A percentile compares a stretch with the other conserved stretches of the same genome.
These are phyloP conservation scores for Bucorvus abyssinicus DNA, from an alignment of 2,797 vertebrate species.

Conservation along the genomic window DNA sequence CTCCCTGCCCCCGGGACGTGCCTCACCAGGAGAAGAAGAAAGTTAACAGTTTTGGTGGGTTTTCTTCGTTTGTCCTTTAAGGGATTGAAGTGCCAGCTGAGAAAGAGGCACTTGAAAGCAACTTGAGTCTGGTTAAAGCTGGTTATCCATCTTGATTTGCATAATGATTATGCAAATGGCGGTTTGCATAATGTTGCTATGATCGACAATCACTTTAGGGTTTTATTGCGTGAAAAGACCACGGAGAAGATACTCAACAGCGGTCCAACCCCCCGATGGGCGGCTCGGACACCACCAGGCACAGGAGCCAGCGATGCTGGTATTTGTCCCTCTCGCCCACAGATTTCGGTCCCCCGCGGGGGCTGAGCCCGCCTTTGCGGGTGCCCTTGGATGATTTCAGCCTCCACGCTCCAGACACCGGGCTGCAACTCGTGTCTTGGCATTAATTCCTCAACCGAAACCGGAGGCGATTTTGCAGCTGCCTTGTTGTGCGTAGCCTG, in stretches of 20 bases:
- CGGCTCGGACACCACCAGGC: accelerated
- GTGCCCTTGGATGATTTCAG: background rate
- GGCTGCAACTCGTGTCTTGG: background rate
- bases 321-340: accelerated
- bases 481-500: accelerated
- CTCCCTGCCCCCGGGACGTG: background rate
- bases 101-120: constrained; percentile 42
- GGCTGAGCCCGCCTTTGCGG: background rate
- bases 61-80: background rate
- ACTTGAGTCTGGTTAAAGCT: constrained; percentile 48
- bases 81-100: constrained; percentile 12
- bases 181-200: background rate
- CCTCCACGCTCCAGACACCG: background rate
- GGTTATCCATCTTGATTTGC: constrained; percentile 62
- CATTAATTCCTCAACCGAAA: accelerated
- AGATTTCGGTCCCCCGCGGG: accelerated
- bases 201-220: constrained; percentile 2
- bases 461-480: background rate
- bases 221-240: background rate
- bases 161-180: constrained; percentile 47
- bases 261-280: background rate
- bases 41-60: background rate
- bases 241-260: background rate
- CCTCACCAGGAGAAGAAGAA: background rate
- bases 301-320: accelerated